Evolutionary conservation across 37 sponge, comb jelly and placozoan species (phyloP).

Genomic region (Oopsacas minuta): DNA sequence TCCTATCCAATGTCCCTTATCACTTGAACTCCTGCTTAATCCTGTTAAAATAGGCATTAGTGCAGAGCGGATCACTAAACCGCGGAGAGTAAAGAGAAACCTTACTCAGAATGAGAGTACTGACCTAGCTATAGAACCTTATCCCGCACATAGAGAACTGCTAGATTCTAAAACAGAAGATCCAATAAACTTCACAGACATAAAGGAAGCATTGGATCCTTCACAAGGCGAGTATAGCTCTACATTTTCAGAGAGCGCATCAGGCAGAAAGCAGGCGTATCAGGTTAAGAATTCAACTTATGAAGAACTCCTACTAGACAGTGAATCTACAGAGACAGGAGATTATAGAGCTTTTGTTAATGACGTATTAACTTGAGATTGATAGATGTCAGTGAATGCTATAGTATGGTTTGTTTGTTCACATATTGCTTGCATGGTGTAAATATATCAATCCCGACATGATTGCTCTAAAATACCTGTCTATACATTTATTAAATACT

Average conservation of each 20-base stretch:
- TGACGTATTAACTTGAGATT: neutral
- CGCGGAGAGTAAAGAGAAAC: neutral
- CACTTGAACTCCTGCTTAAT: neutral
- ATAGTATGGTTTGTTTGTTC: neutral
- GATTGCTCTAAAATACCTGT: no score
- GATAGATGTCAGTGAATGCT: no score
- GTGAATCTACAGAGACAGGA: neutral
- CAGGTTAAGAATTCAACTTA: neutral
- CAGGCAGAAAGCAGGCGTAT: neutral
- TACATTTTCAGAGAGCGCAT: neutral
- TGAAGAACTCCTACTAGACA: neutral
- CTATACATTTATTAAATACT: no score
- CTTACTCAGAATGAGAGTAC: neutral
- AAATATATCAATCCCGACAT: no score
- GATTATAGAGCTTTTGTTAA: neutral
- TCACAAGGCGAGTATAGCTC: neutral
- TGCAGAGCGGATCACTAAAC: neutral
- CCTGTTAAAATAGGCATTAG: neutral
- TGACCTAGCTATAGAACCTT: neutral
- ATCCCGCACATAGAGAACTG: neutral
- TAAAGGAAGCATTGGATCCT: neutral
- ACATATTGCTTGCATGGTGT: neutral
- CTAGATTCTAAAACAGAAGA: neutral
- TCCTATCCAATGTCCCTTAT: neutral
- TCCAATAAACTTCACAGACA: neutral